Base-by-base conservation (phyloP, 2,888 invertebrate species). In the Metalampra italica region DNA sequence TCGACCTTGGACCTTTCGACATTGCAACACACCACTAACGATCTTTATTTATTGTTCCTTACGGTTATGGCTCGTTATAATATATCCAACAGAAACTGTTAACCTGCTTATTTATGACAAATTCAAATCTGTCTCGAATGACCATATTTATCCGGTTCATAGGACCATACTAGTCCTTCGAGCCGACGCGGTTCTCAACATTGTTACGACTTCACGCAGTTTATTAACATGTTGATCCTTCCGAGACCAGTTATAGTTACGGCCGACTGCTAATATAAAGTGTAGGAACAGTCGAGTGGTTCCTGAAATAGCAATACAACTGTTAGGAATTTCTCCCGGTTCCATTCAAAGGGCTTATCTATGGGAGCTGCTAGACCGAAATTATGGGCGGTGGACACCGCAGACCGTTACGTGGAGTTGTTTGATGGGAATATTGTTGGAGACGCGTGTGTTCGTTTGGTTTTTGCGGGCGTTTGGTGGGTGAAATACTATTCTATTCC, bases 251-350 rank as follows among this genome's bases (percentile, higher is more conserved):
- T 55, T 52, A 55, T 52, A 52, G 52, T 54, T 54, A 54, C 50
- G 34, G 39, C 45, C 51, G 45, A 38, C 47, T 47, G 43, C 51
- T 34, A 40, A 32, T 45, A 52, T 55, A 55, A 55, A 55, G 51
- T 52, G 45, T 49, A n/a, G 46, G 36, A 34, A 39, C 32, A 39
- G 45, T 9, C 14, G 11, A 22, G 40, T 22, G 42, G 47, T 41
- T 50, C 60, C 66, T 65, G 55, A 65, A 77, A 68, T 68, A 66
- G 64, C 58, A 62, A 66, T 66, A 60, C 63, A 67, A 68, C 68
- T 66, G 68, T 66, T 65, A 65, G 69, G 70, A 76, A 73, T 76
- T 64, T 62, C 57, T 57, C 58, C 68, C 71, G 8, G 71, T 75
- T 74, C 72, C 70, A 73, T 75, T 75, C 74, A 71, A 61, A 59